phyloP scores from a whole-genome alignment of 1,140 invertebrate genomes.

The Habropoda laboriosa region DNA sequence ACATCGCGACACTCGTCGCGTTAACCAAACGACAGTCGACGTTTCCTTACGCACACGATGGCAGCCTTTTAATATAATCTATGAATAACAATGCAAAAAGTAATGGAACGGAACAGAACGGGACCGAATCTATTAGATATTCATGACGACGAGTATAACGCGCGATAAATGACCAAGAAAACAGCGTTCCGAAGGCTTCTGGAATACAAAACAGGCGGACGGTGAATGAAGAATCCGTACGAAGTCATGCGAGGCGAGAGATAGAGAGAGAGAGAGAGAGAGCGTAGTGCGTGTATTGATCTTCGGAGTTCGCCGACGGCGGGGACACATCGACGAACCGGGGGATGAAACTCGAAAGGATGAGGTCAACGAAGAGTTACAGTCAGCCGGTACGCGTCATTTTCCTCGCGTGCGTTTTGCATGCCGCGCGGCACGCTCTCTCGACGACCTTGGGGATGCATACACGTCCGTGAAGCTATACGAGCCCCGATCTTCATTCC shows the following conservation, averaged over 20 bases:
- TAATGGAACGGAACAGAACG: conserved; percentile 30
- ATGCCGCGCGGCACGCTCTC: not conserved
- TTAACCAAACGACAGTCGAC: not conserved
- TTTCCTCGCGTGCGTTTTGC: not conserved
- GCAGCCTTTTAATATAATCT: not conserved
- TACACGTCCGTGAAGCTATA: not conserved
- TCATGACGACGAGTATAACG: conserved; percentile 47
- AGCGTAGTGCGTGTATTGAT: conserved; percentile 67
- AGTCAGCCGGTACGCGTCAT: conserved; percentile 32
- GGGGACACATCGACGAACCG: conserved; percentile 32
- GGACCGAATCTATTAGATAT: conserved; percentile 35
- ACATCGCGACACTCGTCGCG: not conserved
- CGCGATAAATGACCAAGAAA: conserved; percentile 51
- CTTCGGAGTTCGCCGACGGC: conserved; percentile 29
- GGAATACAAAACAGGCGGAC: conserved; percentile 44
- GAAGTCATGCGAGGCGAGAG: conserved; percentile 47
- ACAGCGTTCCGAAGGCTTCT: conserved; percentile 25
- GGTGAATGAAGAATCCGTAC: conserved; percentile 48
- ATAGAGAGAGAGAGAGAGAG: too few species aligned
- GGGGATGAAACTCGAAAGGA: conserved; percentile 37
- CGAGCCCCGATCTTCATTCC: conserved; percentile 5
- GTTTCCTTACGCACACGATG: too few species aligned
- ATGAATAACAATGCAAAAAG: conserved; percentile 29
- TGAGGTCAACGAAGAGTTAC: conserved; percentile 47
- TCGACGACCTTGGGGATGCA: conserved; percentile 26